A percentile compares a stretch with the other conserved stretches of the same genome.
Evolutionary conservation across 1,140 invertebrate genomes (phyloP).

Genomic region (Chironomus tepperi): DNA sequence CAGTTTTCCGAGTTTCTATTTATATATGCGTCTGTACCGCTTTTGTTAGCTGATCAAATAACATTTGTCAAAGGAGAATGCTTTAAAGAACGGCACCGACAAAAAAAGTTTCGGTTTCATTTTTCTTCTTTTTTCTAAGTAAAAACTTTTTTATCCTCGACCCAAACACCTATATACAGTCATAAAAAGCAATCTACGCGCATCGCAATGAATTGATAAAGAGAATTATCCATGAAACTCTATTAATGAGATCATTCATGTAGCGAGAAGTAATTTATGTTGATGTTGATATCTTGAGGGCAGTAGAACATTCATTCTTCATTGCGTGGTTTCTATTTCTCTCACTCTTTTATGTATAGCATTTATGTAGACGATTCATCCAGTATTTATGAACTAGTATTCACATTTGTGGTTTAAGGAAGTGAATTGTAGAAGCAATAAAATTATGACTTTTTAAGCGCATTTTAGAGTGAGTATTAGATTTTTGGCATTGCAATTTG

Average conservation of each 20-base stretch:
- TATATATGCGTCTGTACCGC: too few species aligned
- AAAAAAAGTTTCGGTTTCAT: neutral
- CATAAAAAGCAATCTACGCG: neutral
- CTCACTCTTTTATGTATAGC: too few species aligned
- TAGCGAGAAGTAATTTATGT: conserved; percentile 11
- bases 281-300: conserved; percentile 7
- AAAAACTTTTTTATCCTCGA: neutral
- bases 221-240: neutral
- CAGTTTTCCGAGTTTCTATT: too few species aligned
- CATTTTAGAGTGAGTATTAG: too few species aligned
- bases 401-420: too few species aligned
- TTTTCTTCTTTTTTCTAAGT: neutral
- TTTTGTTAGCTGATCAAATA: neutral
- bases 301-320: neutral
- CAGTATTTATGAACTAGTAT: too few species aligned
- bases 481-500: too few species aligned
- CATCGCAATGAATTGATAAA: neutral
- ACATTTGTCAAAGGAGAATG: neutral
- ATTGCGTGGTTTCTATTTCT: too few species aligned
- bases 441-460: too few species aligned
- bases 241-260: conserved; percentile 12
- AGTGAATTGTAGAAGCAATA: too few species aligned
- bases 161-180: neutral
- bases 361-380: too few species aligned
- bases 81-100: neutral